Evolutionary conservation across 2,113 vertebrate genomes (phyloP), one percentile per base, ranked within the genome.

Genomic region (Excalfactoria chinensis): DNA sequence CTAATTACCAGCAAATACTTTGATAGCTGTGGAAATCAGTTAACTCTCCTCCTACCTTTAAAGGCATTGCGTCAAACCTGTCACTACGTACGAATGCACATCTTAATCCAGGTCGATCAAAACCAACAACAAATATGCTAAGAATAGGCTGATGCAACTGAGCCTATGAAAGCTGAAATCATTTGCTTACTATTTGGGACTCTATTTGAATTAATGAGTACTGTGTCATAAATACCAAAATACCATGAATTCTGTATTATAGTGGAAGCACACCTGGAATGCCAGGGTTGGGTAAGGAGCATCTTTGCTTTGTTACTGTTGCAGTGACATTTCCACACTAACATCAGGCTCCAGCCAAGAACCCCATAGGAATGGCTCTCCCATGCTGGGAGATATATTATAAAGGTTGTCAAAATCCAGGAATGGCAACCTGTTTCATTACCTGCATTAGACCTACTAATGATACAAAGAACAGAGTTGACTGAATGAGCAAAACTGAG

Each of bases 81-180:
- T 88, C 94, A 81, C 59, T 46, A 28, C 5, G 1, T 85, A 86
- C 13, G 75, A 95, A 85, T 68, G 28, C 59, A 76, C n/a, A 16
- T 88, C 88, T 94, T 95, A 88, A 96, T 93, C 71, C 74, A 77
- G 87, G 89, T 96, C 95, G 94, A 95, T 95, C 93, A 91, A 75
- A 91, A 90, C 63, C 59, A 70, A 34, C 56, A 92, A 81, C 64
- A 87, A 86, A 48, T 43, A 80, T 88, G 4, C 88, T 92, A 95
- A 94, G 84, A 95, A 96, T 55, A 95, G 79, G 32, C 28, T 74
- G 58, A 68, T 84, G 73, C 72, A 84, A 86, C 74, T 60, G 70
- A 93, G 58, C 44, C 62, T n/a, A 82, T 49, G 55, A 71, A 92
- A 94, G 73, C 26, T 86, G 83, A 91, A 94, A 92, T 88, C n/a